These are phyloP conservation scores for Labeo rohita DNA, from an alignment of 2,113 vertebrate genomes.

Conservation along the genomic window DNA sequence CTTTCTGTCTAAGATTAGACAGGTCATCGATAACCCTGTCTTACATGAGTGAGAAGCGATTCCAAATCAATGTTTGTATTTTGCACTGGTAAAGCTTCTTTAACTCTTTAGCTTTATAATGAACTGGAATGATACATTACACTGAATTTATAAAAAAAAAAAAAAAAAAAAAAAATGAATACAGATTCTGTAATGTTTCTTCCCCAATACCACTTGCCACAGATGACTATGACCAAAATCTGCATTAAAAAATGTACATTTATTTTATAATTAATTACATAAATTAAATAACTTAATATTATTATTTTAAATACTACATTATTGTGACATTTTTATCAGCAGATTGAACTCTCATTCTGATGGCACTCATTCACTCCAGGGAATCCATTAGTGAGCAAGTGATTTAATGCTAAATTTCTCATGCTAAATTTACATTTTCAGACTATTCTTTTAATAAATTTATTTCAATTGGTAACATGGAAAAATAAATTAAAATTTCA, in stretches of 20 bases:
- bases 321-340: no score
- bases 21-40: slow-evolving; percentile 44
- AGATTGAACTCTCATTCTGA: no score
- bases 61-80: slow-evolving; percentile 25
- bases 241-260: no score
- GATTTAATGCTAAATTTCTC: no score
- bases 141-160: not conserved
- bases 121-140: not conserved
- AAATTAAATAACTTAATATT: no score
- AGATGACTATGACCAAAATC: not conserved
- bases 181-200: not conserved
- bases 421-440: not conserved
- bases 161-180: not conserved
- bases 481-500: not conserved
- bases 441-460: not conserved
- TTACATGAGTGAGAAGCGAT: slow-evolving; percentile 14
- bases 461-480: not conserved
- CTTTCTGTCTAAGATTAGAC: slow-evolving; percentile 17
- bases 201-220: not conserved
- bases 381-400: no score
- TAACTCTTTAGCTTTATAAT: not conserved
- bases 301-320: no score
- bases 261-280: no score
- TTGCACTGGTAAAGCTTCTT: not conserved
- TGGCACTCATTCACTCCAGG: no score